Evolutionary conservation across 2,888 invertebrate species (phyloP).

Genomic region (Didymodactylos carnosus): DNA sequence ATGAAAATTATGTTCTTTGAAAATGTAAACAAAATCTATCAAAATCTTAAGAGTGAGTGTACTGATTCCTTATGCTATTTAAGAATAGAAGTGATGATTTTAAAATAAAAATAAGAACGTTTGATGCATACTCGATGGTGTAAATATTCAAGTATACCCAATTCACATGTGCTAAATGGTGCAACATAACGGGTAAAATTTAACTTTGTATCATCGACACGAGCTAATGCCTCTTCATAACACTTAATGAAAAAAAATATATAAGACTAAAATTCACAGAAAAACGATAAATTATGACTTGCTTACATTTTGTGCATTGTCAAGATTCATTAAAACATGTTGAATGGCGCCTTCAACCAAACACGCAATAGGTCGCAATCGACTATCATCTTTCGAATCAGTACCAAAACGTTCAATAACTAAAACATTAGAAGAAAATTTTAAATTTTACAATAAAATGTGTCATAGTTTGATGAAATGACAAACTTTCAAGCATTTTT

Average conservation of each 20-base stretch:
- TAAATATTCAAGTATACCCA: slow-evolving; percentile 28
- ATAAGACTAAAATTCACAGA: neutral
- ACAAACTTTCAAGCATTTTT: slow-evolving; percentile 24
- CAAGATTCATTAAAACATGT: slow-evolving; percentile 23
- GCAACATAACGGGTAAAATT: slow-evolving; percentile 39
- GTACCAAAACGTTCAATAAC: neutral
- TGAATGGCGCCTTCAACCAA: slow-evolving; percentile 29
- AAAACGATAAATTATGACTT: neutral
- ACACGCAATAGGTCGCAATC: slow-evolving; percentile 25
- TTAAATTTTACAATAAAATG: neutral
- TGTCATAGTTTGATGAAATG: slow-evolving; percentile 19
- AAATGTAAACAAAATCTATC: too few relatives aligned
- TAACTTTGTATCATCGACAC: slow-evolving; percentile 21
- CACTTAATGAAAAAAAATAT: slow-evolving; percentile 20
- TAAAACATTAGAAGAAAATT: neutral
- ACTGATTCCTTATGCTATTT: too few relatives aligned
- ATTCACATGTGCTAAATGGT: slow-evolving; percentile 47
- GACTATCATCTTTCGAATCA: slow-evolving; percentile 16
- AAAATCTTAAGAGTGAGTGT: too few relatives aligned
- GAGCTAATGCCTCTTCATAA: slow-evolving; percentile 37
- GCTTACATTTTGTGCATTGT: slow-evolving; percentile 25
- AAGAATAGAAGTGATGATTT: too few relatives aligned
- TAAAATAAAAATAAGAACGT: neutral
- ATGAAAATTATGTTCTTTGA: too few relatives aligned
- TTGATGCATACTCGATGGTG: neutral